phyloP scores from a whole-genome alignment of 1,140 invertebrate genomes.

The Leptoteleia sp. region DNA sequence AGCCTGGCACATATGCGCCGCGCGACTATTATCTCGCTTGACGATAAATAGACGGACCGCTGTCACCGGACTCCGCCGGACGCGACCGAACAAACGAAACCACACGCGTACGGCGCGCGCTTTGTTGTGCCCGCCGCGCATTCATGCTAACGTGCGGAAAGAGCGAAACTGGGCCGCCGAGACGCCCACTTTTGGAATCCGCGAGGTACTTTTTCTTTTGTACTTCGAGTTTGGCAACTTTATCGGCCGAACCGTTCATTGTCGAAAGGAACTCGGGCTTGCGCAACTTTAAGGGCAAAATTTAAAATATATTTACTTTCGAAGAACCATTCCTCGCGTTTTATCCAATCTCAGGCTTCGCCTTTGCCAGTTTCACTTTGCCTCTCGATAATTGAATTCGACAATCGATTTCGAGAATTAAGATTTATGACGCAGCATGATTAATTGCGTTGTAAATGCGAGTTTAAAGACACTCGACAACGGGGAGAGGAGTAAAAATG shows the following conservation, averaged over 20 bases:
- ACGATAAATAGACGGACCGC: slow-evolving; percentile 51
- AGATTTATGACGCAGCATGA: no score
- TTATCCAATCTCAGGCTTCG: no score
- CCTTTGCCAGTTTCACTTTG: no score
- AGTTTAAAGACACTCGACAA: no score
- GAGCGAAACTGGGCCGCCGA: slow-evolving; percentile 46
- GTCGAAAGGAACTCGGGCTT: background rate
- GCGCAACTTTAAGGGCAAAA: background rate
- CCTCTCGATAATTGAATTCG: no score
- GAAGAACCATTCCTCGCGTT: no score
- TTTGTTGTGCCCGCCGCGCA: slow-evolving; percentile 22
- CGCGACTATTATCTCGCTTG: slow-evolving; percentile 44
- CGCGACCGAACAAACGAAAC: slow-evolving; percentile 39
- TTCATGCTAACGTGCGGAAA: slow-evolving; percentile 34
- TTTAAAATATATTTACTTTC: slow-evolving; percentile 2
- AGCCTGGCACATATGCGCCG: no score
- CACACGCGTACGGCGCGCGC: slow-evolving; percentile 16
- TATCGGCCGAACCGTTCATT: slow-evolving; percentile 18
- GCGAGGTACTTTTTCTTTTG: slow-evolving; percentile 25
- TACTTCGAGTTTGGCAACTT: slow-evolving; percentile 36
- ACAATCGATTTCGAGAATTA: no score
- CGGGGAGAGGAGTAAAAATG: no score
- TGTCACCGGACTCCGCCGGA: slow-evolving; percentile 32
- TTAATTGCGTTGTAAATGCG: no score
- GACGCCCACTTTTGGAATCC: slow-evolving; percentile 26